Evolutionary conservation across 2,113 vertebrate genomes (phyloP).

Genomic region (Lycocorax pyrrhopterus): DNA sequence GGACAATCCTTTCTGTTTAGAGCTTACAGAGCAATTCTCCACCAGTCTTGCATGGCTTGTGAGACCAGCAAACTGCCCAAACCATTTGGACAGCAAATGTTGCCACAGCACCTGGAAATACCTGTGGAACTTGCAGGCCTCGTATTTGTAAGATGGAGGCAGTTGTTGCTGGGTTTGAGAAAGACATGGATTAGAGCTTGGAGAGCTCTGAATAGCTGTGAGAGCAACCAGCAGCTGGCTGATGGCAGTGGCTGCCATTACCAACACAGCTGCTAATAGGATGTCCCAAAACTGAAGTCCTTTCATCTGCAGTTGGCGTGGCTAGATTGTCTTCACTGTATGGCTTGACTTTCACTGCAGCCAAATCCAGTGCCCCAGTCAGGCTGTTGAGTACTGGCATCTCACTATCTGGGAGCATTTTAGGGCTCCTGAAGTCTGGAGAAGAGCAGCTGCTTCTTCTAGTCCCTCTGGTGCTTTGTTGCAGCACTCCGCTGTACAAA

Average conservation of each 20-base stretch:
- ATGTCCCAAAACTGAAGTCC: neutral
- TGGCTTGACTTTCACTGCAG: neutral
- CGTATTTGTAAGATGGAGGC: neutral
- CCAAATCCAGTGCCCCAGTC: neutral
- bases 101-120: neutral
- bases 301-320: neutral
- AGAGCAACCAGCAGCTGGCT: neutral
- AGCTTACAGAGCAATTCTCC: neutral
- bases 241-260: neutral
- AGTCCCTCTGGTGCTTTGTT: neutral
- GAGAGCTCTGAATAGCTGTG: neutral
- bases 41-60: neutral
- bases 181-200: neutral
- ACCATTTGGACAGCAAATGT: neutral
- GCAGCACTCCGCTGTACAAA: neutral
- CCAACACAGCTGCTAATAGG: neutral
- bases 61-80: neutral
- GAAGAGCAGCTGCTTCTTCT: neutral
- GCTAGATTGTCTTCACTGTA: neutral
- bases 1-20: neutral
- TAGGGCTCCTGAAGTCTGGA: neutral
- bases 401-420: accelerated
- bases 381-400: neutral
- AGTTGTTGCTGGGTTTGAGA: neutral
- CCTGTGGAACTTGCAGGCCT: neutral